Evolutionary conservation across 2,113 vertebrate genomes (phyloP).

Genomic region (Riparia riparia): DNA sequence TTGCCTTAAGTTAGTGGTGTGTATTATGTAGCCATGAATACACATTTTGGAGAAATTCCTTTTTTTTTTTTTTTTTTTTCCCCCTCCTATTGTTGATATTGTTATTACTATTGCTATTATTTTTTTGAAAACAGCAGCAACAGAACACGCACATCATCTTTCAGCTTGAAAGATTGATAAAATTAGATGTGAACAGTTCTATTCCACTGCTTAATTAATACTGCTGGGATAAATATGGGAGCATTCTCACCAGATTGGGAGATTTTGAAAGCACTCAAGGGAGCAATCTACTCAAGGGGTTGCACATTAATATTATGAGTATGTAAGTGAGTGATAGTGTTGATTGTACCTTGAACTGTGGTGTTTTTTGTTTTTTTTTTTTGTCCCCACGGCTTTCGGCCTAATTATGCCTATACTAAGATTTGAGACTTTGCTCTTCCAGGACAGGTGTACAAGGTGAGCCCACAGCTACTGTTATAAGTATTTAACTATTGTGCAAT

Average conservation of each 20-base stretch:
- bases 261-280: background rate
- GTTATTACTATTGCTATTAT: background rate
- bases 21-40: background rate
- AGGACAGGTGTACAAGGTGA: background rate
- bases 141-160: background rate
- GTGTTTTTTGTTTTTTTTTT: background rate
- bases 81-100: background rate
- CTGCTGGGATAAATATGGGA: background rate
- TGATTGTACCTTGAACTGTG: background rate
- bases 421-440: background rate
- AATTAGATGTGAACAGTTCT: background rate
- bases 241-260: background rate
- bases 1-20: background rate
- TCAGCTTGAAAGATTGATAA: background rate
- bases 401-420: background rate
- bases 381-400: background rate
- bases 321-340: background rate
- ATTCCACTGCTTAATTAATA: background rate
- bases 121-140: background rate
- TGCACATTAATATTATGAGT: background rate
- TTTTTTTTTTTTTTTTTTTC: background rate
- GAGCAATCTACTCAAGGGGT: background rate
- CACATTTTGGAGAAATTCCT: background rate
- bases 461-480: background rate
- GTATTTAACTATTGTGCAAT: fast-evolving